Evolutionary conservation across 2,888 invertebrate genomes (phyloP).

Genomic region (Onchidella celtica): DNA sequence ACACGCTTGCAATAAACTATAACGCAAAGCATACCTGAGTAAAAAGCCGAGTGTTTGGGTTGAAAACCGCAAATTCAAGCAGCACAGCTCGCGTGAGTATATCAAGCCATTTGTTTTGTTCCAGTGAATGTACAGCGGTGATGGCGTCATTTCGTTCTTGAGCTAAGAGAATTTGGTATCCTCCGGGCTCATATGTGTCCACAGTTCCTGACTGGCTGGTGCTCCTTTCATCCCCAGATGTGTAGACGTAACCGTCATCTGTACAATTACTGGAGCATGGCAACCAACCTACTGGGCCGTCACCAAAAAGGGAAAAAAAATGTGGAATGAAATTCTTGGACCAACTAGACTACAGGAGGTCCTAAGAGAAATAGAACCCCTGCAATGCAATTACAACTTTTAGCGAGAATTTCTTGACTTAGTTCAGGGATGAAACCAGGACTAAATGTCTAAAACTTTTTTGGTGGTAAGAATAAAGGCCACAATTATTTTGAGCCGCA

Average conservation of each 20-base stretch:
- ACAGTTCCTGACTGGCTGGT: background rate
- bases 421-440: too few species aligned
- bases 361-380: too few species aligned
- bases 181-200: background rate
- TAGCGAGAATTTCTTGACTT: too few species aligned
- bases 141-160: conserved; percentile 14
- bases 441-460: too few species aligned
- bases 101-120: conserved; percentile 6
- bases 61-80: conserved; percentile 30
- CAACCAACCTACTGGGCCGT: conserved; percentile 36
- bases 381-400: too few species aligned
- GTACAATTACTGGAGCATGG: conserved; percentile 19
- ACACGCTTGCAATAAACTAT: too few species aligned
- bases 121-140: background rate
- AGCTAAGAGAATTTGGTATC: conserved; percentile 2
- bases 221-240: conserved; percentile 5
- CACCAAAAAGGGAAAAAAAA: too few species aligned
- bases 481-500: too few species aligned
- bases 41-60: conserved; percentile 34
- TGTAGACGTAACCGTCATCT: background rate
- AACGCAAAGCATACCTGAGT: conserved; percentile 5
- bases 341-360: too few species aligned
- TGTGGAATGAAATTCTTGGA: too few species aligned
- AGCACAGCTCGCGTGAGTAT: conserved; percentile 25
- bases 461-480: too few species aligned